Base-by-base conservation (phyloP, 2,113 vertebrate species). In the Perognathus longimembris region DNA sequence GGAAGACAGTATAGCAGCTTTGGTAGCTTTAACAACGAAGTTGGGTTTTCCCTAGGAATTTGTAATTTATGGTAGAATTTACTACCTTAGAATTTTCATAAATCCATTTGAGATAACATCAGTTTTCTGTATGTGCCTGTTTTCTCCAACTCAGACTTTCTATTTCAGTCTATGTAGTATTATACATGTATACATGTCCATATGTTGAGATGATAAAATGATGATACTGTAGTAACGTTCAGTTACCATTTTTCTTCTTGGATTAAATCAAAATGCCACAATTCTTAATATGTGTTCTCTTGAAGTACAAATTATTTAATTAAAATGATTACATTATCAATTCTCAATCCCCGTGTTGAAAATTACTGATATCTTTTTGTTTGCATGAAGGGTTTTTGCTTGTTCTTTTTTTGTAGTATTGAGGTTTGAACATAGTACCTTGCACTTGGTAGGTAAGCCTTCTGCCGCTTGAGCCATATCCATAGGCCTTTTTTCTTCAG, bases 61-160 rank as follows among this genome's bases (percentile, higher is more conserved):
- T 85, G 22, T 22, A 91, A 59, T 93, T 89, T 93, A 54, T 83
- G 42, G 7, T 67, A 24, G n/a, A 76, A 50, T 45, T 73, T 77
- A 67, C 20, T 32, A 45, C 28, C 24, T 94, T 83, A 93, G n/a
- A 78, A 83, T 93, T 93, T 79, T 81, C 85, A 71, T 93, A 93
- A 93, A 71, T 38, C n/a, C 26, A 34, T 86, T n/a, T 79, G 28
- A 89, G 42, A 91, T 10, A 32, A 10, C 69, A 59, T 84, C 30
- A 18, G 74, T 82, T 21, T 85, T 85, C 6, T 36, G 24, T 90
- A 61, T 85, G 21, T 6, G 6, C 4, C n/a, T 22, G 6, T 74
- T 83, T 59, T 54, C 1, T 32, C 20, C 30, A 85, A 50, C 22
- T 71, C n/a, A 67, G 54, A 59, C n/a, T 75, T 85, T 42, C 34